Conservation (phyloP, 2,113 vertebrate species). For the Tachysurus vachellii region DNA sequence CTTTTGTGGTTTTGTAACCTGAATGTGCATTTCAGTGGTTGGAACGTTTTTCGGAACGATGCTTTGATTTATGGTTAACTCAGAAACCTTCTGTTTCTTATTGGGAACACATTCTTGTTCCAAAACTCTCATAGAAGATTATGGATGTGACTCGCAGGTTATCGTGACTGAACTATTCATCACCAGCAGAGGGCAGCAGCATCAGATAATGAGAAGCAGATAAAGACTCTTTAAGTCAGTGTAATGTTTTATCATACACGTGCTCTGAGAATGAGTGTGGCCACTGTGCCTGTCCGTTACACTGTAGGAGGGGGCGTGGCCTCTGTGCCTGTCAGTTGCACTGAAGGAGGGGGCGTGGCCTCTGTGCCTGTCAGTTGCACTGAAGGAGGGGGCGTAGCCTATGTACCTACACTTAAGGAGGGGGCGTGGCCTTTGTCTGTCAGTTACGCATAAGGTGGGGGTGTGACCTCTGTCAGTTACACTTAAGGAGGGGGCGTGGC, state of each 20-base stretch:
- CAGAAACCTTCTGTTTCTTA: conserved; percentile 10
- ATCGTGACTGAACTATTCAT: neutral
- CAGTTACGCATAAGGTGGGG: neutral
- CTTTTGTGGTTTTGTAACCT: conserved; percentile 11
- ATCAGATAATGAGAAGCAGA: neutral
- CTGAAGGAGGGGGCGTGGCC: neutral
- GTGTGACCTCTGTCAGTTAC: neutral
- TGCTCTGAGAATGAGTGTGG: neutral
- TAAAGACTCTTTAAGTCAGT: neutral
- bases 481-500: neutral
- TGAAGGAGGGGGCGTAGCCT: neutral
- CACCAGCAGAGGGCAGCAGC: conserved; percentile 21
- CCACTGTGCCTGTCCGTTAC: neutral
- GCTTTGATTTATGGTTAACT: conserved; percentile 17
- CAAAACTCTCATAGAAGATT: neutral
- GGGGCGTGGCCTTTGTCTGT: neutral
- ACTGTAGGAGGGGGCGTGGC: neutral
- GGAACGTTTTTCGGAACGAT: neutral
- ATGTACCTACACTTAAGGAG: neutral
- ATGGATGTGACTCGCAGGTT: neutral
- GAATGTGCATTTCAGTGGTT: neutral
- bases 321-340: too few relatives aligned
- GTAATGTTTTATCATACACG: neutral
- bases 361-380: neutral
- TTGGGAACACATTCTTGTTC: neutral